Evolutionary conservation across 2,888 invertebrate genomes (phyloP).

Genomic region (Sialis fuliginosa): DNA sequence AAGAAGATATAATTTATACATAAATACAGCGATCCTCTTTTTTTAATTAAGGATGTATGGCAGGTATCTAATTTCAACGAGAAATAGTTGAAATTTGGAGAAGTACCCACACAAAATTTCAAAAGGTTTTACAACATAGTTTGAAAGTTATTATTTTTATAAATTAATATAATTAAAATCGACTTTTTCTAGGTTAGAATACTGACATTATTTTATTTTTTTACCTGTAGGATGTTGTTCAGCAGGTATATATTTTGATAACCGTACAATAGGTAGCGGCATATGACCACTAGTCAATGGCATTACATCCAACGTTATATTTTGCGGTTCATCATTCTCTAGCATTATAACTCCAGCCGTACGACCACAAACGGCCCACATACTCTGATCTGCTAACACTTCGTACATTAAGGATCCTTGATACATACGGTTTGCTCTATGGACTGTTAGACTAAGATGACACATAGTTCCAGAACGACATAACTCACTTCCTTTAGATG

Average conservation of each 20-base stretch:
- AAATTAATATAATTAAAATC: too few species aligned
- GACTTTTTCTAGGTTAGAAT: too few species aligned
- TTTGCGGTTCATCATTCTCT: slow-evolving; percentile 47
- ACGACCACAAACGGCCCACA: slow-evolving; percentile 86
- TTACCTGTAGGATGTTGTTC: slow-evolving; percentile 21
- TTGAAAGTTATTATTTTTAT: too few species aligned
- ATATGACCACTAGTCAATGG: slow-evolving; percentile 80
- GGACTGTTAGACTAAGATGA: slow-evolving; percentile 57
- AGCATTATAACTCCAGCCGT: slow-evolving; percentile 59
- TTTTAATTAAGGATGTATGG: too few species aligned
- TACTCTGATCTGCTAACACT: slow-evolving; percentile 76
- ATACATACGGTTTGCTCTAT: slow-evolving; percentile 16
- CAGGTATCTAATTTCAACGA: too few species aligned
- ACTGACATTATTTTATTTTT: not conserved
- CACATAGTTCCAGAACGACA: slow-evolving; percentile 82
- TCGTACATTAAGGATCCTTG: slow-evolving; percentile 72
- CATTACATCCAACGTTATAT: slow-evolving; percentile 76
- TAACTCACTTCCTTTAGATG: slow-evolving; percentile 62
- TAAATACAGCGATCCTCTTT: too few species aligned
- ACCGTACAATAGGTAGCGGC: slow-evolving; percentile 70
- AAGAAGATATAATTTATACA: too few species aligned
- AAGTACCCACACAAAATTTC: too few species aligned
- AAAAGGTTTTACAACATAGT: too few species aligned
- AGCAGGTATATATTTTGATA: slow-evolving; percentile 80
- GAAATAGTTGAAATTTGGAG: too few species aligned